phyloP scores from a whole-genome alignment of 2,113 vertebrate genomes.

The Brienomyrus brachyistius region DNA sequence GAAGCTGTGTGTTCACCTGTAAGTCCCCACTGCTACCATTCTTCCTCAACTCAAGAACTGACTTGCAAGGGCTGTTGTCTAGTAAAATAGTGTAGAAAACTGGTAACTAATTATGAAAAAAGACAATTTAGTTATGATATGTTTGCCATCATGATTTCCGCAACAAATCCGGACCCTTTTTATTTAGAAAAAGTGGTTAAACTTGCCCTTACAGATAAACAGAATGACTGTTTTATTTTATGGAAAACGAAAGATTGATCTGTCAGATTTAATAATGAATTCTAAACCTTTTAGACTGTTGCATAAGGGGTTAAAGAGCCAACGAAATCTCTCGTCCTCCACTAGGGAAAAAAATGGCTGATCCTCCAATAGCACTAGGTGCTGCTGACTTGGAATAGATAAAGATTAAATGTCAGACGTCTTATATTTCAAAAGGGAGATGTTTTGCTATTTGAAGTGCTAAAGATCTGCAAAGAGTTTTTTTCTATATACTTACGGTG shows the following conservation, averaged over 20 bases:
- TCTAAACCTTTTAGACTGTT: background rate
- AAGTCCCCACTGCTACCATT: background rate
- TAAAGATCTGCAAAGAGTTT: background rate
- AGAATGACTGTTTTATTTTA: background rate
- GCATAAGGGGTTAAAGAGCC: background rate
- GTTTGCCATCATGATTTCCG: background rate
- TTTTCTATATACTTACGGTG: background rate
- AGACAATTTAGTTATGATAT: background rate
- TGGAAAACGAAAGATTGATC: background rate
- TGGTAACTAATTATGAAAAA: background rate
- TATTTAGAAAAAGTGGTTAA: background rate
- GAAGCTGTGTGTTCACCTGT: background rate
- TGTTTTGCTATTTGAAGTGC: background rate
- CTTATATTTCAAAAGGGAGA: background rate
- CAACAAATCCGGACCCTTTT: background rate
- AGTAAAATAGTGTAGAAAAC: background rate
- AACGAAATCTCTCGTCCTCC: background rate
- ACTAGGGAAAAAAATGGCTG: background rate
- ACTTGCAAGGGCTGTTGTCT: background rate
- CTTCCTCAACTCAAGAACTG: background rate
- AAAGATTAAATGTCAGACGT: background rate
- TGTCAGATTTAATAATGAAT: background rate
- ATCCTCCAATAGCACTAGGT: background rate
- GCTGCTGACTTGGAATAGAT: background rate
- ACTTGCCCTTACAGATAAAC: too few species aligned